These are phyloP conservation scores for Spodoptera exigua DNA, from an alignment of 2,888 invertebrate species.

Conservation along the genomic window DNA sequence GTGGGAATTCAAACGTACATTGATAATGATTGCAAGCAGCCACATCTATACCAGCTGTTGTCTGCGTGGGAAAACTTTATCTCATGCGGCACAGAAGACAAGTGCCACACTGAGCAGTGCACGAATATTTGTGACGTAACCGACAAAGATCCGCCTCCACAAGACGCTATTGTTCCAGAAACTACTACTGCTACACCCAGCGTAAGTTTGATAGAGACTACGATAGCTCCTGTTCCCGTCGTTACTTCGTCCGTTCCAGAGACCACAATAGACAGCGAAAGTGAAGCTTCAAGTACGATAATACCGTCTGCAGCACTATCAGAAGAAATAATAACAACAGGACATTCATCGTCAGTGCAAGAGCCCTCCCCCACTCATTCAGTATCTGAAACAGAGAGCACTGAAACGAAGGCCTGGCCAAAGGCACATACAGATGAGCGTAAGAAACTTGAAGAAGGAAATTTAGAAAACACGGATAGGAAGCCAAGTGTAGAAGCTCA, in stretches of 20 bases:
- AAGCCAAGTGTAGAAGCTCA: slow-evolving; percentile 65
- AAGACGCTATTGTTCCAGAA: slow-evolving; percentile 3
- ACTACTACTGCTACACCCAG: slow-evolving; percentile 6
- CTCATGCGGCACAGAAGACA: slow-evolving; percentile 73
- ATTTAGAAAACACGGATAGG: slow-evolving; percentile 49
- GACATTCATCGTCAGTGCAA: slow-evolving; percentile 16
- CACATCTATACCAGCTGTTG: slow-evolving; percentile 78
- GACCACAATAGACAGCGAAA: slow-evolving; percentile 23
- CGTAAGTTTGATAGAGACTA: slow-evolving; percentile 2
- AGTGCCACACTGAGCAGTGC: slow-evolving; percentile 72
- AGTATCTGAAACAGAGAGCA: slow-evolving; percentile 11
- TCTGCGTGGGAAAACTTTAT: slow-evolving; percentile 77
- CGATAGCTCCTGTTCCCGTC: slow-evolving; percentile 8
- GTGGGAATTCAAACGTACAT: slow-evolving; percentile 81
- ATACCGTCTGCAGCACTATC: slow-evolving; percentile 6
- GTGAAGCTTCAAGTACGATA: not conserved
- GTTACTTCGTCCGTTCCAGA: slow-evolving; percentile 8
- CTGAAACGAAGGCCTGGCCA: slow-evolving; percentile 58
- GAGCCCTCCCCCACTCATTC: slow-evolving; percentile 2
- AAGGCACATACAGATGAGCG: slow-evolving; percentile 49
- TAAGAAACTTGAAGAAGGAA: slow-evolving; percentile 48
- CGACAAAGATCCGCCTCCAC: slow-evolving; percentile 70
- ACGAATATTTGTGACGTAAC: slow-evolving; percentile 68
- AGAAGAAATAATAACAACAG: slow-evolving; percentile 29
- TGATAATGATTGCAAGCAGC: slow-evolving; percentile 74